Evolutionary conservation across 2,113 vertebrate species (phyloP).

Genomic region (Limnothrissa miodon): DNA sequence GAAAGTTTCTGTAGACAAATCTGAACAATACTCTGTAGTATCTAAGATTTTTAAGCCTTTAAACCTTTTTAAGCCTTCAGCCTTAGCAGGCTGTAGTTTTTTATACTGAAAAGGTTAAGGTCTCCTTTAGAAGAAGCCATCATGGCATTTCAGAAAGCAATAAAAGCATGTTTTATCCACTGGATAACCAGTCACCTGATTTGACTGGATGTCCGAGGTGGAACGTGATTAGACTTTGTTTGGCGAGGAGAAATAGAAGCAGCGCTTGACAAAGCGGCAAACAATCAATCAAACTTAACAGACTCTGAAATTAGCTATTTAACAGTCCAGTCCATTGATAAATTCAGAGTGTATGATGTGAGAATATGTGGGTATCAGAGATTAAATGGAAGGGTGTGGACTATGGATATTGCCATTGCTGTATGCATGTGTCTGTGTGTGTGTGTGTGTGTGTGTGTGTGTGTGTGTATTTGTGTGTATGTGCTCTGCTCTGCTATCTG

Average conservation of each 20-base stretch:
- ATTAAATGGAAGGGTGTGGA: slow-evolving; percentile 10
- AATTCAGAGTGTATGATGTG: background rate
- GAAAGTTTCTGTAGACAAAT: background rate
- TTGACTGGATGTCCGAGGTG: background rate
- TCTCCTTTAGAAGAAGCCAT: background rate
- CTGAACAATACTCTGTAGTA: background rate
- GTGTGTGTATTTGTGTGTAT: background rate
- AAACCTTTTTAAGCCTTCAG: background rate
- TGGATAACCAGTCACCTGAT: background rate
- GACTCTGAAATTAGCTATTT: background rate
- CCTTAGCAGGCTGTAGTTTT: background rate
- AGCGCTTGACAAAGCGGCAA: background rate
- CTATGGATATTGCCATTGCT: background rate
- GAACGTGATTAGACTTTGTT: background rate
- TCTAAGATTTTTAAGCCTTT: background rate
- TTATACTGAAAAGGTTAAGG: background rate
- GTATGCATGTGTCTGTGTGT: slow-evolving; percentile 6
- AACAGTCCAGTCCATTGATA: background rate
- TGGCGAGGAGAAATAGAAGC: background rate
- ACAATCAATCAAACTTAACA: slow-evolving; percentile 17
- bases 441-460: slow-evolving; percentile 8
- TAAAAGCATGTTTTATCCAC: background rate
- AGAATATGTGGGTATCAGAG: background rate
- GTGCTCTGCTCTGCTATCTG: background rate
- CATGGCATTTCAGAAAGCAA: background rate